phyloP scores from a whole-genome alignment of 1,140 invertebrate species.

The Gerris buenoi region DNA sequence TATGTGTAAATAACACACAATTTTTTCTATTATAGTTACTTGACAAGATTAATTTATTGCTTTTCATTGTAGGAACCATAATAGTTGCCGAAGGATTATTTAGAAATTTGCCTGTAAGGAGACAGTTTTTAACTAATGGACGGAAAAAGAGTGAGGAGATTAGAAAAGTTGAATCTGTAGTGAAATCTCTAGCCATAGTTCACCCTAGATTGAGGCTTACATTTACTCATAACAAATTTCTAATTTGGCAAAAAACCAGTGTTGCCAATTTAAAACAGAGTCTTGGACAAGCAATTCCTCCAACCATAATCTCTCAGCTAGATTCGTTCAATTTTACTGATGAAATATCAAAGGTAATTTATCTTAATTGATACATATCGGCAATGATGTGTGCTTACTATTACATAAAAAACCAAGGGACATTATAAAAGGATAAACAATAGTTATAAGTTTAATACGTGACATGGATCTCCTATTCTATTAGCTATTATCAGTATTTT shows the following conservation, averaged over 20 bases:
- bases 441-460: too few species aligned
- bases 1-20: too few species aligned
- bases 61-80: constrained; percentile 38
- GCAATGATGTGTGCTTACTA: too few species aligned
- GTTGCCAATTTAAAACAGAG: constrained; percentile 31
- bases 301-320: constrained; percentile 31
- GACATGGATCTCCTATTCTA: too few species aligned
- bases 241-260: constrained; percentile 38
- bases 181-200: constrained; percentile 39
- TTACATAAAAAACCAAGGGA: too few species aligned
- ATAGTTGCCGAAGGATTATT: constrained; percentile 40
- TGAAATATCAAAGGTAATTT: too few species aligned
- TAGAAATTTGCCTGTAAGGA: constrained; percentile 43
- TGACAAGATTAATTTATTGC: too few species aligned
- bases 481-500: too few species aligned
- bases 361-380: too few species aligned
- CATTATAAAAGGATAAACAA: too few species aligned
- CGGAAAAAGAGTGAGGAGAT: constrained; percentile 40
- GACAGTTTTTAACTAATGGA: constrained; percentile 36
- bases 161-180: constrained; percentile 39
- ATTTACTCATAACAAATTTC: constrained; percentile 37
- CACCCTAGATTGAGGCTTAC: constrained; percentile 35
- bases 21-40: too few species aligned
- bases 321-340: constrained; percentile 24
- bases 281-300: constrained; percentile 32